phyloP scores from a whole-genome alignment of 2,888 invertebrate species.

The Cheilosia soror region DNA sequence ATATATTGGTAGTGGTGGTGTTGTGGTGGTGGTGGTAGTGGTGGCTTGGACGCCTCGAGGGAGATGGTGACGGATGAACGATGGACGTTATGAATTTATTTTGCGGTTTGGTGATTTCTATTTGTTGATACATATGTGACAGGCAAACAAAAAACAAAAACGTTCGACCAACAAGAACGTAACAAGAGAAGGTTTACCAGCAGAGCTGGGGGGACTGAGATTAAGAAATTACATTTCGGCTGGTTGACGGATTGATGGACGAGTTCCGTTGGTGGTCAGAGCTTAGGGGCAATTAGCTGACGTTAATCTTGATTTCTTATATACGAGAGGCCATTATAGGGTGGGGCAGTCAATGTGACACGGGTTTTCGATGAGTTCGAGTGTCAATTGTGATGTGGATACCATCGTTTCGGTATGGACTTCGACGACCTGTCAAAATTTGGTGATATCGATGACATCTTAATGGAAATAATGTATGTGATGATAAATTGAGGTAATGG shows the following conservation, averaged over 20 bases:
- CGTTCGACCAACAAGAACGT: not conserved
- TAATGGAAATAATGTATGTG: slow-evolving; percentile 20
- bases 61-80: slow-evolving; percentile 45
- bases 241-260: slow-evolving; percentile 47
- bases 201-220: slow-evolving; percentile 11
- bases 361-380: slow-evolving; percentile 21
- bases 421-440: slow-evolving; percentile 21
- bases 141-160: slow-evolving; percentile 22
- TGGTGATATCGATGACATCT: slow-evolving; percentile 34
- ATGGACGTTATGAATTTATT: slow-evolving; percentile 66
- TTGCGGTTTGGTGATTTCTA: slow-evolving; percentile 59
- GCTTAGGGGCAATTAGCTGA: slow-evolving; percentile 57
- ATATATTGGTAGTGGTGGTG: not conserved
- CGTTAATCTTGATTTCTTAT: slow-evolving; percentile 48
- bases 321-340: slow-evolving; percentile 9
- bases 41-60: not conserved
- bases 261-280: slow-evolving; percentile 28
- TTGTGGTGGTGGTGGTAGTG: not conserved
- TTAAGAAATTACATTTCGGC: slow-evolving; percentile 60
- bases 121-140: slow-evolving; percentile 50
- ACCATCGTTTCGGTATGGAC: not conserved
- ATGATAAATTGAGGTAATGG: not conserved
- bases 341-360: slow-evolving; percentile 6
- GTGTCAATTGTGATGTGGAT: slow-evolving; percentile 25
- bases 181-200: not conserved